These are phyloP conservation scores for Anolis carolinensis DNA, from an alignment of 2,113 vertebrate species.

Conservation along the genomic window DNA sequence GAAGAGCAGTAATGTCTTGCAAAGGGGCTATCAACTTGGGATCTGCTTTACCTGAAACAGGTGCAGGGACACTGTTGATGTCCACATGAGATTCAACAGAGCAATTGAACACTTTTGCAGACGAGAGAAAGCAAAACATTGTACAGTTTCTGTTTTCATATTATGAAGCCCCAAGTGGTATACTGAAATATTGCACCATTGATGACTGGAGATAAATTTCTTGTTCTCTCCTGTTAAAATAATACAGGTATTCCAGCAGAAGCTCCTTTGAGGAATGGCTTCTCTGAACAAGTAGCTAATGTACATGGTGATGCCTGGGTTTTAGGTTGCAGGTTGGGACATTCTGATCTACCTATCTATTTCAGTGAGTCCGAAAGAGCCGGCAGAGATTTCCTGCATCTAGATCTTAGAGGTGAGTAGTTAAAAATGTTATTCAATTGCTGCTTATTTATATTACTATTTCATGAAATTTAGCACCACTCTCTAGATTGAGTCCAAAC, in stretches of 20 bases:
- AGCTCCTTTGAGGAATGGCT: conserved; percentile 66
- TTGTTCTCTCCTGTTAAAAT: conserved; percentile 54
- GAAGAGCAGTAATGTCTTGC: not conserved
- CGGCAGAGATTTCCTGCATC: conserved; percentile 64
- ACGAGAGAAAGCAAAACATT: not conserved
- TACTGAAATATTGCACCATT: not conserved
- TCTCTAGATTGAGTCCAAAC: not conserved
- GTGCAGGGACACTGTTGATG: not conserved
- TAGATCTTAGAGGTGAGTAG: conserved; percentile 79
- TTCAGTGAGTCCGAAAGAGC: conserved; percentile 70
- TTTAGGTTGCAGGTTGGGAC: conserved; percentile 69
- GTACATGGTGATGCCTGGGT: conserved; percentile 67
- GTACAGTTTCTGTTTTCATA: not conserved
- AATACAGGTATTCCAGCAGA: conserved; percentile 63
- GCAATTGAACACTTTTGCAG: not conserved
- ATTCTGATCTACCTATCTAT: conserved; percentile 56
- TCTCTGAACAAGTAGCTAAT: conserved; percentile 62
- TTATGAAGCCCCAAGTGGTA: conserved; percentile 22
- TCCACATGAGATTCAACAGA: not conserved
- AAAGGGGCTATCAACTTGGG: not conserved
- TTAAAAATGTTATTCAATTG: conserved; percentile 19
- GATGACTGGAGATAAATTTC: conserved; percentile 24
- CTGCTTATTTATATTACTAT: not conserved
- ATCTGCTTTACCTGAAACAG: not conserved
- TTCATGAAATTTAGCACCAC: not conserved